phyloP scores from a whole-genome alignment of 1,140 invertebrate genomes.

The Anoplolepis gracilipes region DNA sequence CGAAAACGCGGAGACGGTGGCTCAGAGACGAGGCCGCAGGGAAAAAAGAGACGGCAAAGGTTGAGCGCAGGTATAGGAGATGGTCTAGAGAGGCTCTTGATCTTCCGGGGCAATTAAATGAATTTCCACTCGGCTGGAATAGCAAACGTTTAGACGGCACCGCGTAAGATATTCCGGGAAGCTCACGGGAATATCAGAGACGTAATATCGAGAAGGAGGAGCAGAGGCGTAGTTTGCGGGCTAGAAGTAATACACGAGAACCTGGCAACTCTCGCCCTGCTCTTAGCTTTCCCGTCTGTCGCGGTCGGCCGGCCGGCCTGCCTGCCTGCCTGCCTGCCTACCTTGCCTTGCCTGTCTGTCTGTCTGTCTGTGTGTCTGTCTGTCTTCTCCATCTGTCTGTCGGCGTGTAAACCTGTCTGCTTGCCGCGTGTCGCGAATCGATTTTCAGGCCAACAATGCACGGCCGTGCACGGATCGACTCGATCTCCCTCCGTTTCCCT shows the following conservation, averaged over 20 bases:
- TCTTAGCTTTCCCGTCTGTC: slow-evolving; percentile 36
- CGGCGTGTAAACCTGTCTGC: slow-evolving; percentile 37
- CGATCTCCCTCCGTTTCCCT: background rate
- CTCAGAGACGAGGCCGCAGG: background rate
- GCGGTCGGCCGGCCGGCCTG: slow-evolving; percentile 62
- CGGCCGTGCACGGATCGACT: slow-evolving; percentile 24
- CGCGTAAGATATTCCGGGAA: slow-evolving; percentile 74
- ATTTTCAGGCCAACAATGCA: slow-evolving; percentile 69
- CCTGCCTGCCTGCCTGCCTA: slow-evolving; percentile 38
- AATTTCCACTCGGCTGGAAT: slow-evolving; percentile 77
- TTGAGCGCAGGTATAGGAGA: slow-evolving; percentile 54
- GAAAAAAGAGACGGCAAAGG: slow-evolving; percentile 63
- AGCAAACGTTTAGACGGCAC: slow-evolving; percentile 76
- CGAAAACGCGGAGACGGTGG: slow-evolving; percentile 14
- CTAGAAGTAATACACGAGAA: slow-evolving; percentile 76
- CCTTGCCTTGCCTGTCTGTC: slow-evolving; percentile 54
- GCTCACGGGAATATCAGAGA: slow-evolving; percentile 75
- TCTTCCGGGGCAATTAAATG: slow-evolving; percentile 77
- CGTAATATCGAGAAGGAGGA: slow-evolving; percentile 74
- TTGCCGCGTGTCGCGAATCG: slow-evolving; percentile 71
- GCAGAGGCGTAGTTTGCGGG: slow-evolving; percentile 72
- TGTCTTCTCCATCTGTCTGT: slow-evolving; percentile 47
- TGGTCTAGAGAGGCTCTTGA: slow-evolving; percentile 70
- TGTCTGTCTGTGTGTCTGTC: slow-evolving; percentile 64
- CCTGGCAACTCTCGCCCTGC: slow-evolving; percentile 22